Percentiles rank a stretch among this genome's conserved stretches.
phyloP scores from a whole-genome alignment of 2,888 invertebrate genomes.

The Eupithecia abbreviata region DNA sequence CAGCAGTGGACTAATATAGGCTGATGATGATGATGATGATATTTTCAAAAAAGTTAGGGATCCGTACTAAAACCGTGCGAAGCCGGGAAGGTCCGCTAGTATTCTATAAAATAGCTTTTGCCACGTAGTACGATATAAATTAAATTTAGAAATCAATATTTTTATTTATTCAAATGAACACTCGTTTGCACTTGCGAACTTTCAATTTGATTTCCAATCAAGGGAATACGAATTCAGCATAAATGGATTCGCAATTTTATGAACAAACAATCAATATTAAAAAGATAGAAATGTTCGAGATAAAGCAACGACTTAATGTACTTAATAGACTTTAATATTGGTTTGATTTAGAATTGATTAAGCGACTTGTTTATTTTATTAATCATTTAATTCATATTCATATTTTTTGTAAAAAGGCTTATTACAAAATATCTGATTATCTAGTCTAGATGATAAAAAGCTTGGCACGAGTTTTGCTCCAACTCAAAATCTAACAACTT shows the following conservation, averaged over 20 bases:
- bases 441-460: no score
- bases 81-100: neutral
- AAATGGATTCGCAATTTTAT: slow-evolving; percentile 23
- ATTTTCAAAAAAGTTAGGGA: no score
- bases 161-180: slow-evolving; percentile 25
- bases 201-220: slow-evolving; percentile 36
- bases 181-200: slow-evolving; percentile 28
- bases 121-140: neutral
- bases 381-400: no score
- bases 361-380: neutral
- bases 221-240: slow-evolving; percentile 25
- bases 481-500: no score
- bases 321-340: neutral
- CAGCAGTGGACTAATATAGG: no score
- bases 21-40: no score
- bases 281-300: neutral
- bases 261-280: slow-evolving; percentile 8
- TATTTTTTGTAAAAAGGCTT: no score
- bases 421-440: no score
- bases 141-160: neutral
- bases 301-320: neutral
- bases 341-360: neutral
- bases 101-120: neutral
- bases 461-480: no score
- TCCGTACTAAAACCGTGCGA: no score